These are phyloP conservation scores for Drosophila quasianomalipes DNA, from an alignment of 2,888 invertebrate species.

Conservation along the genomic window DNA sequence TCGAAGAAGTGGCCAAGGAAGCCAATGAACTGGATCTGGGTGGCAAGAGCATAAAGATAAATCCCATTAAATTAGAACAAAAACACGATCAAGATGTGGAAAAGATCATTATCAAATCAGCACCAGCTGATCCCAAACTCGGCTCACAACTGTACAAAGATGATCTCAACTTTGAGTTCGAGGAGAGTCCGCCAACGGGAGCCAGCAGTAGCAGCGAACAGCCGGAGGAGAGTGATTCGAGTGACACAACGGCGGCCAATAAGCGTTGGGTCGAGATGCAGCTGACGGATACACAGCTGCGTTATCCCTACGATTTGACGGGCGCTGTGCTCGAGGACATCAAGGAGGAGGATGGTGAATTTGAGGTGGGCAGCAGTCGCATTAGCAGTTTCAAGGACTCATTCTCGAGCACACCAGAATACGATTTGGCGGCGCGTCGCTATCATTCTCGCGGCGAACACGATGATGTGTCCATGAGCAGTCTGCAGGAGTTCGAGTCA, in stretches of 20 bases:
- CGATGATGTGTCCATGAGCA: constrained; percentile 96
- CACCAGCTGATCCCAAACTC: constrained; percentile 88
- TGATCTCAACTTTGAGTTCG: constrained; percentile 89
- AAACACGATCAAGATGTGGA: constrained; percentile 90
- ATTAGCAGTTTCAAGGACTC: constrained; percentile 94
- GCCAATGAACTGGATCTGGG: constrained; percentile 93
- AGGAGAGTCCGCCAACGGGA: constrained; percentile 88
- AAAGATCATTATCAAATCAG: constrained; percentile 89
- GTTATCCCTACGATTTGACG: constrained; percentile 92
- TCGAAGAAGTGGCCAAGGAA: constrained; percentile 95
- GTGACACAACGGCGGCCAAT: constrained; percentile 90
- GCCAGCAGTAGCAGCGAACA: constrained; percentile 80
- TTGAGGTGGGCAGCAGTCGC: constrained; percentile 91
- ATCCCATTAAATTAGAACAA: constrained; percentile 86
- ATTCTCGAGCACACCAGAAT: constrained; percentile 96
- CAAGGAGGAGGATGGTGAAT: constrained; percentile 96
- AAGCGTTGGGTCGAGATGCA: constrained; percentile 97
- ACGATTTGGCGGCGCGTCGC: constrained; percentile 93
- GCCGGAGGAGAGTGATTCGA: constrained; percentile 87
- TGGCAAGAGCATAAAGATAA: constrained; percentile 92
- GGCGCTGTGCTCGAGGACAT: constrained; percentile 95
- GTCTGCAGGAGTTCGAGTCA: constrained; percentile 97
- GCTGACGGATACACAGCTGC: constrained; percentile 88
- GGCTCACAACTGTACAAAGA: constrained; percentile 87
- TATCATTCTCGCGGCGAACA: constrained; percentile 92